A percentile compares a stretch with the other conserved stretches of the same genome.
Conservation (phyloP, 2,797 vertebrate species). For the Jordanella pulchra region DNA sequence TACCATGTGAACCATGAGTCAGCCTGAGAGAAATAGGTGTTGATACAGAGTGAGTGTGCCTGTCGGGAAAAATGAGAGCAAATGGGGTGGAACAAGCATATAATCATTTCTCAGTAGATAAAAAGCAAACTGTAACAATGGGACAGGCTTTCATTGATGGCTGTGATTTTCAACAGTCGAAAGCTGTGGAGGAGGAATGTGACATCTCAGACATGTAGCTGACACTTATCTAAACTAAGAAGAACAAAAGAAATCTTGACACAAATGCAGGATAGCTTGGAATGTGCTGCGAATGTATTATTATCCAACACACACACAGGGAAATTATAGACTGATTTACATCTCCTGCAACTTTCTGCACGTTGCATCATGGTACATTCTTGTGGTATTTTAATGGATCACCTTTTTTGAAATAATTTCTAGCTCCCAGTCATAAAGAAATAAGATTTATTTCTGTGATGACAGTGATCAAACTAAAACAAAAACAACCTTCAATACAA, state of each 20-base stretch:
- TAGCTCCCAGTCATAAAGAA: neutral
- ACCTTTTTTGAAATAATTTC: neutral
- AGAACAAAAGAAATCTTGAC: conserved; percentile 7
- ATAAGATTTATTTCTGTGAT: neutral
- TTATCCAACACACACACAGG: conserved; percentile 15
- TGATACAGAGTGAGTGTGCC: conserved; percentile 46
- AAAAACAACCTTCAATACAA: no score
- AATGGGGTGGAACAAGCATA: conserved; percentile 46
- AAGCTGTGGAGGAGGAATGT: conserved; percentile 47
- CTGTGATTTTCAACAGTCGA: conserved; percentile 66
- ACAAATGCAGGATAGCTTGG: conserved; percentile 16
- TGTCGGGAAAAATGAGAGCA: conserved; percentile 40
- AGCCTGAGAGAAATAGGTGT: conserved; percentile 46
- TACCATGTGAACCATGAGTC: conserved; percentile 50
- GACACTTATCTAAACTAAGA: conserved; percentile 25
- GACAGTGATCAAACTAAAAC: neutral
- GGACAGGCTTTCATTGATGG: conserved; percentile 62
- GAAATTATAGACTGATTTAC: conserved; percentile 10
- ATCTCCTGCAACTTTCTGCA: conserved; percentile 14
- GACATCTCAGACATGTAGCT: conserved; percentile 42
- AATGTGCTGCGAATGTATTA: conserved; percentile 18
- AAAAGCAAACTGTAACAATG: conserved; percentile 54
- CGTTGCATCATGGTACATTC: neutral
- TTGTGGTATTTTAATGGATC: neutral
- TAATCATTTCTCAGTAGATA: conserved; percentile 45